Evolutionary conservation across 2,888 invertebrate genomes (phyloP), one percentile per base, ranked within the genome.

Genomic region (Xestia rhomboidea): DNA sequence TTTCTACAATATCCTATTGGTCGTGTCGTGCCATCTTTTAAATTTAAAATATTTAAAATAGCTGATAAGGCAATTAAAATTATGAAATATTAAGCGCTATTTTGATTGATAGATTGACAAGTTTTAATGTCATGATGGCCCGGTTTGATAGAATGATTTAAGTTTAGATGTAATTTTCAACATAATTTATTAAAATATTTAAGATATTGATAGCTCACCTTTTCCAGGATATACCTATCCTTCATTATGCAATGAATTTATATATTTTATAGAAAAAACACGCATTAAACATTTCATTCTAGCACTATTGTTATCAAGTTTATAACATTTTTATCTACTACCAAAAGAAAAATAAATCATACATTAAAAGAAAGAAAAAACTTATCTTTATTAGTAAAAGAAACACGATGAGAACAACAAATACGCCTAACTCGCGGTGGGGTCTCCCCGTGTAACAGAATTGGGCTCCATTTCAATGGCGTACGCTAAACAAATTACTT

Each of bases 401-500:
- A 44, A 68, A 72, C 24, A 24, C 21, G 41, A 62, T 62, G 38
- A 27, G 57, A 73, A 71, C 10, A 27, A 44, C 68, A 84, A 84
- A 84, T 86, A 76, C 54, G 75, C 83, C 86, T 85, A 83, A 49
- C 79, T 54, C 66, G 49, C 72, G 79, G 86, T 83, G 84, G 74
- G 84, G 77, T 83, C 83, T 81, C 44, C 49, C 51, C 41, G 63
- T 51, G 51, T 3, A 66, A 63, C 27, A 77, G 78, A 75, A 77
- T 82, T 64, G 72, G 60, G 68, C 34, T 72, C 78, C 68, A 60
- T 68, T 79, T 78, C 82, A 63, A 70, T 73, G 62, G 64, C 46
- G 8, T 41, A 73, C 71, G 89, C 87, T 88, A 88, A 88, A 87
- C 80, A 85, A 81, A 82, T 85, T 68, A 82, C 83, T 83, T 87